Evolutionary conservation across 2,113 vertebrate genomes (phyloP), one percentile per base, ranked within the genome.

Genomic region (Mixornis gularis): DNA sequence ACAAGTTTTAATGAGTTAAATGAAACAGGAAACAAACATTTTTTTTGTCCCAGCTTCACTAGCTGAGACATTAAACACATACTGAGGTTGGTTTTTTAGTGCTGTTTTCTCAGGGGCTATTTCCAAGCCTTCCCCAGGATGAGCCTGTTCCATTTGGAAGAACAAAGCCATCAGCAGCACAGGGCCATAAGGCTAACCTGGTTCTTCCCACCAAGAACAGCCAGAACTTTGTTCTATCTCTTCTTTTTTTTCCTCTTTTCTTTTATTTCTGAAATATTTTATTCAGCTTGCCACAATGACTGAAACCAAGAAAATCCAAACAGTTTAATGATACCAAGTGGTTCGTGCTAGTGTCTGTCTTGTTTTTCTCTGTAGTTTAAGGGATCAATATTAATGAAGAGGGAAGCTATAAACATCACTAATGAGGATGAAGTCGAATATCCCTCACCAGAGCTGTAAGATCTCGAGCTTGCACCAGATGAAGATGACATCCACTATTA

Each of bases 351-450:
- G 95, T 92, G 95, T 93, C 88, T 96, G 90, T 92, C 96, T 95
- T 95, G 91, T 95, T 96, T 95, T 95, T 77, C 86, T 59, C 94
- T 79, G 92, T 94, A 94, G 95, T 95, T 97, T 95, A 95, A 95
- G 76, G 80, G 95, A 97, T 97, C 96, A 96, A 96, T 97, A 96
- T 97, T 96, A 97, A 98, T 98, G 96, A 97, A 97, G 95, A 97
- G 92, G 94, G 89, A 95, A 96, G 90, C 93, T 95, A 97, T 96
- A 97, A 98, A 97, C 95, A 95, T 91, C 90, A 88, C 88, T 97
- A 97, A 97, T 97, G 97, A 97, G 95, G 92, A 96, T 93, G 87
- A 97, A 97, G 96, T 93, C 46, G 59, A 92, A 95, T 95, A 95
- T 93, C 93, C 86, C 63, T 55, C 80, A 87, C 77, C 53, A 96